phyloP scores from a whole-genome alignment of 2,797 vertebrate genomes.

The Atherinosoma microstoma region DNA sequence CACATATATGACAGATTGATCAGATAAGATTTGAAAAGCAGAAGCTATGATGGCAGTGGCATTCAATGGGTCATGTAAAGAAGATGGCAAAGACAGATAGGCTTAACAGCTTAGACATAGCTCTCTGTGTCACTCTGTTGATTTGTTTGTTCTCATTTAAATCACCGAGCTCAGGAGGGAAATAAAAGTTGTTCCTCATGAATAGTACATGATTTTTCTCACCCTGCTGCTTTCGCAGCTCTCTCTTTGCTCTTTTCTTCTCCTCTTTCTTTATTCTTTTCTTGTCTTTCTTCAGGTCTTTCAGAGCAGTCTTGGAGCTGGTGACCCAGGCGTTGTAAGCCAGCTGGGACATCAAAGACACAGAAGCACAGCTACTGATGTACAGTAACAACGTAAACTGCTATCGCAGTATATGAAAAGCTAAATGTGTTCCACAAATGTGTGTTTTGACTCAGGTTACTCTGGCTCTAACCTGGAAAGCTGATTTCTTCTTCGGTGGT shows the following conservation, averaged over 20 bases:
- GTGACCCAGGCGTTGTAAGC: conserved; percentile 84
- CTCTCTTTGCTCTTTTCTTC: conserved; percentile 69
- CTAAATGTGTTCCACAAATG: neutral
- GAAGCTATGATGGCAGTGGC: no score
- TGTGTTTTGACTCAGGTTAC: neutral
- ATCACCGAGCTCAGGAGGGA: neutral
- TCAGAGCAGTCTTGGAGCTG: conserved; percentile 80
- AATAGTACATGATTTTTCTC: conserved; percentile 16
- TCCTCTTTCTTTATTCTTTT: conserved; percentile 64
- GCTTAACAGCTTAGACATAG: no score
- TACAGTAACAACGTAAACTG: neutral
- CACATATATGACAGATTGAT: no score
- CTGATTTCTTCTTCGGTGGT: conserved; percentile 79
- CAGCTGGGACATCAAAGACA: conserved; percentile 68
- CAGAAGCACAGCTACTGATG: neutral
- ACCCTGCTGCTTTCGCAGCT: conserved; percentile 70
- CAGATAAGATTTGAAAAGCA: no score
- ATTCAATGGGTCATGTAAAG: no score
- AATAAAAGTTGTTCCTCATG: neutral
- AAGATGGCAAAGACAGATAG: no score
- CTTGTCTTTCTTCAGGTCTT: conserved; percentile 79
- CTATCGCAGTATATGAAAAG: neutral
- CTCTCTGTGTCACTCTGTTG: neutral
- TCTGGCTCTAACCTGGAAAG: conserved; percentile 80
- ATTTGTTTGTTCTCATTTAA: neutral